Base-by-base conservation (phyloP, 2,797 vertebrate species). In the Lycodopsis pacificus region DNA sequence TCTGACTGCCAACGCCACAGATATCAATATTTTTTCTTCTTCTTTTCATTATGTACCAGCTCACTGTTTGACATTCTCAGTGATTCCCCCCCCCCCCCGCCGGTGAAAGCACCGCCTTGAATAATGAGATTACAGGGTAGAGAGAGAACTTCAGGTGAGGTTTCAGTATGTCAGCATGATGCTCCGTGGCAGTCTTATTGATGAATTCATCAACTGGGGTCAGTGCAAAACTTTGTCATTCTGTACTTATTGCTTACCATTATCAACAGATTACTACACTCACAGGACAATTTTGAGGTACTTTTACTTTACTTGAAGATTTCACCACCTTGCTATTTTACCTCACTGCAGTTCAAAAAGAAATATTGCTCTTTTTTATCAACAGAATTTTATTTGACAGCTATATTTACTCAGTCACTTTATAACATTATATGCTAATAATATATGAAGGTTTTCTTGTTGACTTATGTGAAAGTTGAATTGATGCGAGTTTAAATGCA, bases 11-110 rank as follows among this genome's bases (percentile, higher is more conserved):
- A 76, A 81, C 36, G 68, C 78, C 64, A 71, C 71, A 74, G 73
- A 83, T 76, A 79, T 85, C 80, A 83, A 80, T 81, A 84, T 66
- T 61, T 48, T 20, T 75, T 71, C 22, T 51, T 13, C 46, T 6
- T 54, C 22, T 79, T 75, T 88, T 86, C 73, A 73, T 88, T 81
- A 76, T 72, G 69, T 71, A 73, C 53, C 59, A 64, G 69, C 70
- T 79, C 69, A 51, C 64, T 66, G 67, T 81, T 79, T 73, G 84
- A 83, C 80, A 78, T 87, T 78, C 64, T 75, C 51, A 19, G 54
- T 67, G 80, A 82, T 86, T 86, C 79, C 79, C 71, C 22, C 1
- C 49, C 30, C 30, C 30, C 66, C 79, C 79, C 69, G 20, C 1
- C 49, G 66, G 79, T 78, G 86, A 63, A 77, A 49, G 57, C 71